Evolutionary conservation across 2,113 vertebrate genomes (phyloP), one percentile per base, ranked within the genome.

Genomic region (Coptodon rendalli): DNA sequence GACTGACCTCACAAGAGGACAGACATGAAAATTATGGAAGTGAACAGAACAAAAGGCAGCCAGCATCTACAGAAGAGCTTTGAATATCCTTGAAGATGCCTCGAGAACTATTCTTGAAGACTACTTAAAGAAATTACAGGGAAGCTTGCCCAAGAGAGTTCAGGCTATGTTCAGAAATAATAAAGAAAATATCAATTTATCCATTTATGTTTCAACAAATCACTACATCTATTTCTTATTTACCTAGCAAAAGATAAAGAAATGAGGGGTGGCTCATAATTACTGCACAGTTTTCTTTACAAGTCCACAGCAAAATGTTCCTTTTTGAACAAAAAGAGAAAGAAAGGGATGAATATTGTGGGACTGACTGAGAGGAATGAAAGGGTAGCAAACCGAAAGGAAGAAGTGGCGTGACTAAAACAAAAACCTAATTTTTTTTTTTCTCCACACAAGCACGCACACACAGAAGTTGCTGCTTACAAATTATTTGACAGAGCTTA

Each of bases 321-420:
- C 29, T 81, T 53, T 83, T 45, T 56, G 19, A 66, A 13, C 22
- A 57, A 24, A 88, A 81, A 86, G 86, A 82, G 80, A 81, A 52
- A 76, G 16, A 86, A 83, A 48, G 45, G 19, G 80, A 89, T 57
- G 45, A 31, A 19, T 78, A 78, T 50, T 19, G 9, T 31, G 5
- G 27, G 17, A 38, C 61, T 66, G 31, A 11, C 24, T 31, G 16
- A 78, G 27, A 52, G 27, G 24, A 78, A 52, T 78, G 16, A 78
- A 52, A 52, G 17, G 17, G 27, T 78, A 13, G 79, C 82, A 31
- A 52, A 17, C 31, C 24, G 59, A 79, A 80, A 29, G 16, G 22
- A 66, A 71, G 71, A 92, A 89, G 76, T 86, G 82, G 56, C 78
- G 61, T 87, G 80, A 87, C 87, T 87, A 86, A 92, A 87, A 85